Percentiles rank a stretch among this genome's conserved stretches.
Evolutionary conservation across 2,113 vertebrate species (phyloP).

Genomic region (Nyctereutes procyonoides): DNA sequence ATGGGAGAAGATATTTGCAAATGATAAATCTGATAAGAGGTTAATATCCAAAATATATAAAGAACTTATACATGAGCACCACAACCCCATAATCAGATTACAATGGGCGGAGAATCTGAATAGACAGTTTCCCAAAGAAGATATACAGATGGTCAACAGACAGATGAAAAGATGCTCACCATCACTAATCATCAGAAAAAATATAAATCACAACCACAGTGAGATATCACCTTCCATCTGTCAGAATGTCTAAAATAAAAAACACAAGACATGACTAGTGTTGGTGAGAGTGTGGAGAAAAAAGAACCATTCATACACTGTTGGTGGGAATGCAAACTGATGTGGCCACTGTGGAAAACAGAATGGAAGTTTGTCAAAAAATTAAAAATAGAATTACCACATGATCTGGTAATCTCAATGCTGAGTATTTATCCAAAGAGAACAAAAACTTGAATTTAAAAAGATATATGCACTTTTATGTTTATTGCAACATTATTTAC

Average conservation of each 20-base stretch:
- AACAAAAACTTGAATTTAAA: background rate
- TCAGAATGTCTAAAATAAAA: background rate
- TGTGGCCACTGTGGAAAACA: background rate
- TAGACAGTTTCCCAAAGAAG: background rate
- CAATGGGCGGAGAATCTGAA: background rate
- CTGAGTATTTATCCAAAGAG: background rate
- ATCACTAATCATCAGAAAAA: background rate
- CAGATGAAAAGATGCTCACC: background rate
- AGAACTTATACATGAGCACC: background rate
- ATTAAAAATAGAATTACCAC: background rate
- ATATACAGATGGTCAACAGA: background rate
- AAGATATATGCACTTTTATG: background rate
- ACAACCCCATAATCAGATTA: background rate
- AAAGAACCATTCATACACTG: background rate
- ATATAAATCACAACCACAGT: background rate
- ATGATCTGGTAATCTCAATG: background rate
- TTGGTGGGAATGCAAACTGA: background rate
- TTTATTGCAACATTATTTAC: background rate
- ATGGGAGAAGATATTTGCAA: background rate
- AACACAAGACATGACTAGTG: background rate
- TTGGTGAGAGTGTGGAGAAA: background rate
- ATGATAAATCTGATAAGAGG: background rate
- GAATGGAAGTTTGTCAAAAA: background rate
- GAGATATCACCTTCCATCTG: background rate
- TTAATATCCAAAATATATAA: background rate